Conservation (phyloP, 2,113 vertebrate genomes). For the Cavia porcellus region DNA sequence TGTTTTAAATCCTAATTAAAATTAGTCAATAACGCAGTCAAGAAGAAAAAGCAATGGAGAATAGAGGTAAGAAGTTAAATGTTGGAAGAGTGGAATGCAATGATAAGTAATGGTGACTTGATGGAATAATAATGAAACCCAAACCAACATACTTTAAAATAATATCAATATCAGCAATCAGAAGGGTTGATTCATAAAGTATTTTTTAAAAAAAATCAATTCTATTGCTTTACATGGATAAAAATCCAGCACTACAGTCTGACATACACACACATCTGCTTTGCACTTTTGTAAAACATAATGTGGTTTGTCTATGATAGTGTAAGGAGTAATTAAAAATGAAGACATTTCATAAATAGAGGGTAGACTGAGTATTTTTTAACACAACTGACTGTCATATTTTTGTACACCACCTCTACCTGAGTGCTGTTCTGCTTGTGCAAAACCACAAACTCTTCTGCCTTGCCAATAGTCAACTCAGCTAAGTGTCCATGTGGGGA, state of each 20-base stretch:
- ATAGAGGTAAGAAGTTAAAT: neutral
- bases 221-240: neutral
- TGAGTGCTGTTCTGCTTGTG: neutral
- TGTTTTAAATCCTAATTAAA: constrained; percentile 65
- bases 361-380: neutral
- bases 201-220: neutral
- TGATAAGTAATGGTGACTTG: neutral
- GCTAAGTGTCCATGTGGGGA: neutral
- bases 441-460: neutral
- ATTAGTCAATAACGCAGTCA: constrained; percentile 27
- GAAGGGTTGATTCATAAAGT: constrained; percentile 7
- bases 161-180: neutral
- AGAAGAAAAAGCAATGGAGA: constrained; percentile 3
- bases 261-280: neutral
- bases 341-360: neutral
- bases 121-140: constrained; percentile 4
- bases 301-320: neutral
- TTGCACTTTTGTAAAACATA: neutral
- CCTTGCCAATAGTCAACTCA: neutral
- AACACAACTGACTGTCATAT: neutral
- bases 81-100: neutral
- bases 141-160: constrained; percentile 21
- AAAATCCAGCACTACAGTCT: neutral
- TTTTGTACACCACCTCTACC: neutral
- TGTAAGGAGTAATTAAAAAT: neutral